A percentile compares a stretch with the other conserved stretches of the same genome.
These are phyloP conservation scores for Drosophila algonquin DNA, from an alignment of 2,888 invertebrate genomes.

Conservation along the genomic window DNA sequence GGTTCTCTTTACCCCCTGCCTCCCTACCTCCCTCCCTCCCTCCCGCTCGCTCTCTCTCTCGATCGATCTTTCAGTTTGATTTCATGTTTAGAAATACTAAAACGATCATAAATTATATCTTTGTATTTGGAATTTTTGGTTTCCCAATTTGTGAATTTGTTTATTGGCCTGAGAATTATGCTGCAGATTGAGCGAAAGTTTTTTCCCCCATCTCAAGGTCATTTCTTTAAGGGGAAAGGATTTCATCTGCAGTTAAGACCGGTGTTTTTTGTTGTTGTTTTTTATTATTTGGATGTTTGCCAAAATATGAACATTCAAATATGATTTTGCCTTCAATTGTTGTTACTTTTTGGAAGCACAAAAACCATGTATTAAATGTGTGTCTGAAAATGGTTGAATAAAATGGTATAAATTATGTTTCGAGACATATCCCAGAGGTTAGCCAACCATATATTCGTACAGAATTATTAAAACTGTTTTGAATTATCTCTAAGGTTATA, in stretches of 20 bases:
- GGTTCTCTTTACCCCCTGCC: conserved; percentile 28
- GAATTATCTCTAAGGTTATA: conserved; percentile 2
- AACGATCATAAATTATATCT: conserved; percentile 56
- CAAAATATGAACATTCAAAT: conserved; percentile 37
- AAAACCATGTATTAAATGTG: conserved; percentile 26
- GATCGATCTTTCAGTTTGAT: conserved; percentile 27
- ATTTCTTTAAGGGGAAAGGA: conserved; percentile 18
- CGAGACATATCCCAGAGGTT: conserved; percentile 27
- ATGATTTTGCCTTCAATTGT: conserved; percentile 30
- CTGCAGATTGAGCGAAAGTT: conserved; percentile 55
- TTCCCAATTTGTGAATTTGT: conserved; percentile 57
- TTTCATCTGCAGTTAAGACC: conserved; percentile 44
- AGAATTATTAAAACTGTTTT: not conserved
- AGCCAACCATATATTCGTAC: conserved; percentile 23
- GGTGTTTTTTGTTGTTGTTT: not conserved
- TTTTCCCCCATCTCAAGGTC: conserved; percentile 45
- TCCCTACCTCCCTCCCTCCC: not conserved
- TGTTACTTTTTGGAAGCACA: conserved; percentile 25
- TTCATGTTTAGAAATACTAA: conserved; percentile 40
- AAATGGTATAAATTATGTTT: conserved; percentile 4
- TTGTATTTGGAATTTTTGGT: conserved; percentile 50
- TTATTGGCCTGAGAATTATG: conserved; percentile 61
- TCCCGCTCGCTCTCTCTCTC: conserved; percentile 4
- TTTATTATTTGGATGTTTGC: conserved; percentile 10
- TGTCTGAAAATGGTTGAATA: conserved; percentile 5